Base-by-base conservation (phyloP, 2,797 vertebrate species). In the Helicolenus hilgendorfi region DNA sequence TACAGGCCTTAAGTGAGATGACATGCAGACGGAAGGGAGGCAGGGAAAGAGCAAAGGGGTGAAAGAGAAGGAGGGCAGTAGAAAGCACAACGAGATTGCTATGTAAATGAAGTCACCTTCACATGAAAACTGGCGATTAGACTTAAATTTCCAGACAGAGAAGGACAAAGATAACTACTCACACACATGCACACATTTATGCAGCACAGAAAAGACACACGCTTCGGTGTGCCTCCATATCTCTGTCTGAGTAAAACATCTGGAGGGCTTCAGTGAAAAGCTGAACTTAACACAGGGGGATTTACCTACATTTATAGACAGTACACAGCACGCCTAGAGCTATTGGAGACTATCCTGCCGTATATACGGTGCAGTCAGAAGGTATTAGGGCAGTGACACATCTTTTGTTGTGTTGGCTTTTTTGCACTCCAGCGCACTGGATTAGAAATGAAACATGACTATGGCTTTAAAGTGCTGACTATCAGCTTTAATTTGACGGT, bases 51-150 rank as follows among this genome's bases (percentile, higher is more conserved):
- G 82, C 56, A 77, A 74, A 78, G 67, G 71, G 84, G 74, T 69
- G 60, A 77, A 62, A 81, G 9, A 60, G 38, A 83, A 58, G 81
- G 45, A 11, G 22, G 49, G 89, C 71, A 53, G 83, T 20, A 79
- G 74, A 56, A 22, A 81, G 76, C 79, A 55, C 29, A 45, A 24
- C 11, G 86, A 92, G 88, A 95, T 94, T 93, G 81, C 77, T 88
- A 88, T 93, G 94, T 88, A 95, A 95, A 95, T 94, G 73, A 91
- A 95, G 92, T 94, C 94, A 95, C 92, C 92, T 91, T 94, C 92
- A 94, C 84, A 69, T 79, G 31, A 84, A 90, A 90, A 87, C 80
- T 68, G 38, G 33, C 53, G 87, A 94, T 94, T 94, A 91, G 88
- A 92, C 84, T 93, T 79, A 87, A 71, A 93, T 89, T 91, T 94